phyloP scores from a whole-genome alignment of 1,140 invertebrate genomes.

The Marisa cornuarietis region DNA sequence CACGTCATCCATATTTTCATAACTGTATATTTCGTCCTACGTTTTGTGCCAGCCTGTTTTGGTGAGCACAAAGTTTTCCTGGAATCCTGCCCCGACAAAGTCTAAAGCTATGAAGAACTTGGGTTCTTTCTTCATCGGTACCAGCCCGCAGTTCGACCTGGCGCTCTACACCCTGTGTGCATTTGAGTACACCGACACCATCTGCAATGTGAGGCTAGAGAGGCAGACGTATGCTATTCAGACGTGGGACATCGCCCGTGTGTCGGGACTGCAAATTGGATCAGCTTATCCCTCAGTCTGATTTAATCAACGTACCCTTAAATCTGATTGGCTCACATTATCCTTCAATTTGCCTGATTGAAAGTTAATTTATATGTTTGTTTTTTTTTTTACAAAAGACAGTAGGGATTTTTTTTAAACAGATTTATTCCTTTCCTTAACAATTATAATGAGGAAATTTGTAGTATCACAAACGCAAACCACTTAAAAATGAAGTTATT shows the following conservation, averaged over 20 bases:
- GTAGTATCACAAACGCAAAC: no score
- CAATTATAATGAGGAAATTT: no score
- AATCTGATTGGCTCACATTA: no score
- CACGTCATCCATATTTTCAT: no score
- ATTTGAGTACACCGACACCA: conserved; percentile 25
- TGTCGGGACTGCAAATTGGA: conserved; percentile 36
- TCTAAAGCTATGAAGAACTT: conserved; percentile 74
- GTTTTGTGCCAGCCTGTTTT: conserved; percentile 16
- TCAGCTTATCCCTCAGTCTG: conserved; percentile 37
- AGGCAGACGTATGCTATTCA: conserved; percentile 30
- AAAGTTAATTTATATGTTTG: no score
- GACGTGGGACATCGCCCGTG: conserved; percentile 38
- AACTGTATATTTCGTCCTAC: no score
- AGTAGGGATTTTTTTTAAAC: no score
- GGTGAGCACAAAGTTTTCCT: conserved; percentile 74
- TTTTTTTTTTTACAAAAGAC: no score
- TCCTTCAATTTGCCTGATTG: no score
- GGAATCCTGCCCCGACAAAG: conserved; percentile 71
- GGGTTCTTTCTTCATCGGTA: conserved; percentile 84
- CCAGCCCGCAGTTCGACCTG: conserved; percentile 88
- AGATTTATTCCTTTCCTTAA: no score
- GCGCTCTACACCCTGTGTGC: conserved; percentile 80
- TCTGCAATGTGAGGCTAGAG: conserved; percentile 28
- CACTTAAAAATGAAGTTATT: no score
- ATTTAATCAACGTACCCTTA: not conserved